Percentiles rank a stretch among this genome's conserved stretches.
These are phyloP conservation scores for Eilema caniola DNA, from an alignment of 2,888 invertebrate species.

Conservation along the genomic window DNA sequence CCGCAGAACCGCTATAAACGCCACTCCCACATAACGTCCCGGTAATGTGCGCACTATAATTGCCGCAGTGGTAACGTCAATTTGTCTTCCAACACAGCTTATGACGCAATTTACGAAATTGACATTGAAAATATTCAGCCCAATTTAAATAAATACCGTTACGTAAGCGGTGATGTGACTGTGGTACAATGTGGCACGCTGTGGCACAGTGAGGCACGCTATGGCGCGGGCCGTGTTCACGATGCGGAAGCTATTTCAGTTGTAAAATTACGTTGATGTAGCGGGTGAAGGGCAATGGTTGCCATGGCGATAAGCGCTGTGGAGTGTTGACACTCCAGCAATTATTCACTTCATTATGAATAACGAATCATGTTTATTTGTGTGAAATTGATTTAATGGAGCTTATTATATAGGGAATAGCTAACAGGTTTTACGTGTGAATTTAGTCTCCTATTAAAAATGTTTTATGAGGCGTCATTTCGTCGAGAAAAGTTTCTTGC, in stretches of 20 bases:
- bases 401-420: background rate
- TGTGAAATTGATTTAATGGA: background rate
- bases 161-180: constrained; percentile 8
- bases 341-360: background rate
- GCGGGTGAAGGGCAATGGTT: background rate
- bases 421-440: background rate
- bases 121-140: constrained; percentile 7
- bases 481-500: too few species aligned
- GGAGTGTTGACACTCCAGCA: background rate
- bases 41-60: background rate
- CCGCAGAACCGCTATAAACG: background rate
- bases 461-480: background rate
- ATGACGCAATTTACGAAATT: constrained; percentile 20
- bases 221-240: background rate
- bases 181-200: background rate
- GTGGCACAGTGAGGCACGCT: background rate
- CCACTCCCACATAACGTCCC: background rate
- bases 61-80: background rate
- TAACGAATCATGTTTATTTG: background rate
- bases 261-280: constrained; percentile 5
- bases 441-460: background rate
- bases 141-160: constrained; percentile 3
- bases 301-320: background rate
- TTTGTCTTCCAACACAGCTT: background rate
- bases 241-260: constrained; percentile 4